A percentile compares a stretch with the other conserved stretches of the same genome.
phyloP scores from a whole-genome alignment of 2,797 vertebrate species.

The Cichlasoma orientale region DNA sequence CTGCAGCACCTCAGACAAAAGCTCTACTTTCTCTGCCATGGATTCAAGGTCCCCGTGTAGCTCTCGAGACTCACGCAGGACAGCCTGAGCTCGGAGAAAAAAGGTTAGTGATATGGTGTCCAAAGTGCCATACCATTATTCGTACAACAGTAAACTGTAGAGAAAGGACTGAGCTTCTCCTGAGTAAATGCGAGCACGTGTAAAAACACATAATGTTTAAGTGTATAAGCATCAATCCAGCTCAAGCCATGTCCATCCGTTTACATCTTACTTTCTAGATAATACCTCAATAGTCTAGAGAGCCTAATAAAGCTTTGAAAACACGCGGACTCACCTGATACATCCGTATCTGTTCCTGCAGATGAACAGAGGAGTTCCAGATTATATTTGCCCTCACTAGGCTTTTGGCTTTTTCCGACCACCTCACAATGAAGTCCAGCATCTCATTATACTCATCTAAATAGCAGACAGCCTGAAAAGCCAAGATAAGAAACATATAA shows the following conservation, averaged over 20 bases:
- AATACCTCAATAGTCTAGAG: neutral
- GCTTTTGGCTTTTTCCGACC: constrained; percentile 93
- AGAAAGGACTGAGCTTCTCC: neutral
- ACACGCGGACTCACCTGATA: constrained; percentile 85
- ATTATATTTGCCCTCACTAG: constrained; percentile 87
- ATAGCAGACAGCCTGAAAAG: constrained; percentile 86
- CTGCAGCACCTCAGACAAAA: constrained; percentile 87
- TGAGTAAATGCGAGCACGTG: neutral
- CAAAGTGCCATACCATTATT: neutral
- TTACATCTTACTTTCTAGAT: neutral
- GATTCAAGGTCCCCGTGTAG: constrained; percentile 90
- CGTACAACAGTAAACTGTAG: neutral
- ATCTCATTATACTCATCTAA: constrained; percentile 95
- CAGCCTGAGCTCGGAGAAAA: constrained; percentile 72
- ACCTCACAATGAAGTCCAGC: constrained; percentile 90
- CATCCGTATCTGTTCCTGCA: constrained; percentile 92
- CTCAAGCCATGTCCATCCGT: neutral
- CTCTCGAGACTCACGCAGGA: constrained; percentile 92
- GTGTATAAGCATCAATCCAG: neutral
- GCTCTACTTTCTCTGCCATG: constrained; percentile 89
- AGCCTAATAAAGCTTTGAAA: neutral
- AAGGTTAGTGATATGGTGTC: neutral
- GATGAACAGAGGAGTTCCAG: constrained; percentile 93
- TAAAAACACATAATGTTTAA: too few species aligned
- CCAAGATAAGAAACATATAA: constrained; percentile 12